Evolutionary conservation across 2,797 vertebrate genomes (phyloP).

Genomic region (Melanotaenia maccullochi): DNA sequence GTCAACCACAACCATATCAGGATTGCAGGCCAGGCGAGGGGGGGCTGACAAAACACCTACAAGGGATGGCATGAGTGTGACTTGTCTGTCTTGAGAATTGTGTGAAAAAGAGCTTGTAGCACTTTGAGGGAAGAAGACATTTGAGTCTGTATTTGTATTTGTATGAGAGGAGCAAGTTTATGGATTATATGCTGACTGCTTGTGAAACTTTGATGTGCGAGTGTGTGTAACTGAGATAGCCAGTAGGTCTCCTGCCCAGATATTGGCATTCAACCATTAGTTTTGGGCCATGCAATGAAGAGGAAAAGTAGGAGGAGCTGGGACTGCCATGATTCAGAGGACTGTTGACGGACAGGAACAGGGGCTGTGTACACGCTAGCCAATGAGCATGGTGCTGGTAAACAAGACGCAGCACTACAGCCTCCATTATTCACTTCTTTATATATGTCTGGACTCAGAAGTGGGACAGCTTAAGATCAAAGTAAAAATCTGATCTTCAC

Average conservation of each 20-base stretch:
- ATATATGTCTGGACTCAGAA: slow-evolving; percentile 7
- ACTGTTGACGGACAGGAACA: slow-evolving; percentile 71
- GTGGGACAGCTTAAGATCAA: slow-evolving; percentile 32
- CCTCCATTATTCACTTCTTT: slow-evolving; percentile 24
- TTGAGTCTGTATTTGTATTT: slow-evolving; percentile 1
- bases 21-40: slow-evolving; percentile 13
- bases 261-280: slow-evolving; percentile 67
- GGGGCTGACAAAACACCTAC: slow-evolving; percentile 16
- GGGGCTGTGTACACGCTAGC: slow-evolving; percentile 54
- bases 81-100: slow-evolving; percentile 74
- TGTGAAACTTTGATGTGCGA: neutral
- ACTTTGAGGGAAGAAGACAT: slow-evolving; percentile 16
- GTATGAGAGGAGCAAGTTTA: slow-evolving; percentile 20
- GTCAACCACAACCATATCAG: slow-evolving; percentile 56
- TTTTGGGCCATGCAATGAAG: slow-evolving; percentile 46
- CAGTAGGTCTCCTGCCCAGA: slow-evolving; percentile 67
- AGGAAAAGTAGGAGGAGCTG: slow-evolving; percentile 31
- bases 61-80: slow-evolving; percentile 52
- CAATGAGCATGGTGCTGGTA: slow-evolving; percentile 39
- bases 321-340: slow-evolving; percentile 42
- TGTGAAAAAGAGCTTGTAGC: slow-evolving; percentile 36
- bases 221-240: slow-evolving; percentile 27
- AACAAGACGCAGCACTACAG: slow-evolving; percentile 37
- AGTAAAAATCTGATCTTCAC: slow-evolving; percentile 37
- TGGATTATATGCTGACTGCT: slow-evolving; percentile 16